Percentiles rank a stretch among this genome's conserved stretches.
These are phyloP conservation scores for Tinea pellionella DNA, from an alignment of 2,888 invertebrate genomes.

Conservation along the genomic window DNA sequence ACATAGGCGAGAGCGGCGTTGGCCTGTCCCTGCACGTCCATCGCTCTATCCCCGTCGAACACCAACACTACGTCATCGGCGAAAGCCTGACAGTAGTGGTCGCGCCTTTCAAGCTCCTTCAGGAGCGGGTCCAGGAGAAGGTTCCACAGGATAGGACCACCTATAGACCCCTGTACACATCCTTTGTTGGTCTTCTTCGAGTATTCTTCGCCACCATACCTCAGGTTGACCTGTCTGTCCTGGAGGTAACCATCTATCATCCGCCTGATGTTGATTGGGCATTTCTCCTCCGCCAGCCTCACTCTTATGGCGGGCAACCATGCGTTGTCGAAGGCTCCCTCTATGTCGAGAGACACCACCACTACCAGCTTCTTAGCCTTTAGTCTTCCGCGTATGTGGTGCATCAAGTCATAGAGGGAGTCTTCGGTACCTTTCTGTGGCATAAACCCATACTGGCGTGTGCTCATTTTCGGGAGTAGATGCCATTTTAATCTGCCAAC, in stretches of 20 bases:
- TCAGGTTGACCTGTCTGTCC: slow-evolving; percentile 13
- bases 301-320: background rate
- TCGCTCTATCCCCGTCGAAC: no score
- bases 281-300: background rate
- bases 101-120: no score
- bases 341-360: no score
- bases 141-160: background rate
- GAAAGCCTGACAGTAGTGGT: no score
- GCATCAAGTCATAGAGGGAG: background rate
- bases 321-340: background rate
- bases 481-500: background rate
- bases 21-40: no score
- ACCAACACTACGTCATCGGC: no score
- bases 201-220: slow-evolving; percentile 15
- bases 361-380: no score
- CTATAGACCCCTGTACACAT: slow-evolving; percentile 17
- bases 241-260: slow-evolving; percentile 3
- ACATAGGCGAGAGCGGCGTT: no score
- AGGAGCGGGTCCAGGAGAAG: no score
- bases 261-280: background rate
- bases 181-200: slow-evolving; percentile 14
- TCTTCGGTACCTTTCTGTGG: no score
- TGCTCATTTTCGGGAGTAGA: background rate
- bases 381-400: background rate
- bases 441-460: no score